phyloP scores from a whole-genome alignment of 2,888 invertebrate genomes.

The Pheosia gnoma region DNA sequence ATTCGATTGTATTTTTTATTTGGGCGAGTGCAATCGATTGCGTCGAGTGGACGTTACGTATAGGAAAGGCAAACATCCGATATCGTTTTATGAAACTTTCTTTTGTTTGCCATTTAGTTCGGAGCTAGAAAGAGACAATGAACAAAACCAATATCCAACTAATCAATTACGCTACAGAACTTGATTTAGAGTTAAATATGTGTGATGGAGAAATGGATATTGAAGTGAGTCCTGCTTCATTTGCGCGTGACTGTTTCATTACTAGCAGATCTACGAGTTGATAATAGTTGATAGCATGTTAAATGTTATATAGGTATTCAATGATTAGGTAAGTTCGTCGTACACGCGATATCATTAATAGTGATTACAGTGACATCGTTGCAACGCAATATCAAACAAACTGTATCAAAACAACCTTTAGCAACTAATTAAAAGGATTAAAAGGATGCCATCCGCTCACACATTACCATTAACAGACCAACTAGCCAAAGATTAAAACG shows the following conservation, averaged over 20 bases:
- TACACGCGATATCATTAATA: slow-evolving; percentile 37
- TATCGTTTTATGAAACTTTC: slow-evolving; percentile 44
- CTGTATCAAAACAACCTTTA: slow-evolving; percentile 48
- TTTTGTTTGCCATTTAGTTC: slow-evolving; percentile 28
- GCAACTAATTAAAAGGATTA: slow-evolving; percentile 43
- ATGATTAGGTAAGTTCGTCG: slow-evolving; percentile 15
- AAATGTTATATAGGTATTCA: neutral
- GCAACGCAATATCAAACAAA: slow-evolving; percentile 37
- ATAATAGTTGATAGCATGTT: slow-evolving; percentile 1
- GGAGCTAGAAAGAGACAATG: slow-evolving; percentile 8
- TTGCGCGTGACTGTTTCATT: neutral
- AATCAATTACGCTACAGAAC: neutral
- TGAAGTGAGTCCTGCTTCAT: neutral
- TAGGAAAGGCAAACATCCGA: slow-evolving; percentile 39
- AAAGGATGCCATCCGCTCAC: slow-evolving; percentile 31
- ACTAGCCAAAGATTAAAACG: slow-evolving; percentile 10
- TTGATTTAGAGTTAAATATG: neutral
- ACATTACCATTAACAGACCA: slow-evolving; percentile 27
- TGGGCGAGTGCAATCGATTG: slow-evolving; percentile 25
- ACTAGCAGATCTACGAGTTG: slow-evolving; percentile 6
- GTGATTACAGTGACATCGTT: slow-evolving; percentile 42
- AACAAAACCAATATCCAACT: neutral
- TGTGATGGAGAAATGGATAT: neutral
- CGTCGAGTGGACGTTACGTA: slow-evolving; percentile 37
- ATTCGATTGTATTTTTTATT: slow-evolving; percentile 13